Percentiles rank a stretch among this genome's conserved stretches.
phyloP scores from a whole-genome alignment of 1,140 invertebrate species.

The Zaprionus taronus region DNA sequence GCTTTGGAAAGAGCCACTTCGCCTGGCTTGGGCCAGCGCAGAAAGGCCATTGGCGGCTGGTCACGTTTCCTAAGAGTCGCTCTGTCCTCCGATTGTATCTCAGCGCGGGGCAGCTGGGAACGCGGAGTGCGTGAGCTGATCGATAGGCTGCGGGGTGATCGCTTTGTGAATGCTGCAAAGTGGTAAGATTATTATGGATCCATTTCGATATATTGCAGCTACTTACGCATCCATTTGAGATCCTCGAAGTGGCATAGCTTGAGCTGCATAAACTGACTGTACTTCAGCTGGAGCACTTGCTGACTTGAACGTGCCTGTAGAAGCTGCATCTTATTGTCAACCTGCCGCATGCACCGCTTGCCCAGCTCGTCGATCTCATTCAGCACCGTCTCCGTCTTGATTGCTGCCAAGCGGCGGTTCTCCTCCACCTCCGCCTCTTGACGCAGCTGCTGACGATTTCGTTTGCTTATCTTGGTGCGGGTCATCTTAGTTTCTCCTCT shows the following conservation, averaged over 20 bases:
- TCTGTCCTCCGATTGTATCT: conserved; percentile 38
- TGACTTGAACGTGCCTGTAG: conserved; percentile 32
- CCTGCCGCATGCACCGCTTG: conserved; percentile 18
- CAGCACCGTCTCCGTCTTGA: conserved; percentile 50
- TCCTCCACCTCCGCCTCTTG: conserved; percentile 49
- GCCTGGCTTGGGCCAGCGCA: conserved; percentile 86
- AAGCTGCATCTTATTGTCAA: conserved; percentile 50
- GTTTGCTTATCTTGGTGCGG: conserved; percentile 50
- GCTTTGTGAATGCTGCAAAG: conserved; percentile 2
- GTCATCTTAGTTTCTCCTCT: conserved; percentile 54
- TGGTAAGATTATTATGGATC: background rate
- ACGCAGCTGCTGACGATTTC: conserved; percentile 36
- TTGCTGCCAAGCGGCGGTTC: conserved; percentile 47
- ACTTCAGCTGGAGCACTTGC: conserved; percentile 54
- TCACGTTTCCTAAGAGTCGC: conserved; percentile 20
- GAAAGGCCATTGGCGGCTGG: conserved; percentile 84
- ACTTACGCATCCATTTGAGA: conserved; percentile 13
- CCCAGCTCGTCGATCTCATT: conserved; percentile 50
- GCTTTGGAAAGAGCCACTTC: conserved; percentile 87
- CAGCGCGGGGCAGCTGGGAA: background rate
- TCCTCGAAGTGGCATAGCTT: conserved; percentile 28
- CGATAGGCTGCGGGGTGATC: conserved; percentile 30
- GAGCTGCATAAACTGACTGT: conserved; percentile 45
- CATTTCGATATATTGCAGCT: background rate
- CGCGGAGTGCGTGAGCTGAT: conserved; percentile 12